phyloP scores from a whole-genome alignment of 2,797 vertebrate genomes.

The Cyprinodon diabolis region DNA sequence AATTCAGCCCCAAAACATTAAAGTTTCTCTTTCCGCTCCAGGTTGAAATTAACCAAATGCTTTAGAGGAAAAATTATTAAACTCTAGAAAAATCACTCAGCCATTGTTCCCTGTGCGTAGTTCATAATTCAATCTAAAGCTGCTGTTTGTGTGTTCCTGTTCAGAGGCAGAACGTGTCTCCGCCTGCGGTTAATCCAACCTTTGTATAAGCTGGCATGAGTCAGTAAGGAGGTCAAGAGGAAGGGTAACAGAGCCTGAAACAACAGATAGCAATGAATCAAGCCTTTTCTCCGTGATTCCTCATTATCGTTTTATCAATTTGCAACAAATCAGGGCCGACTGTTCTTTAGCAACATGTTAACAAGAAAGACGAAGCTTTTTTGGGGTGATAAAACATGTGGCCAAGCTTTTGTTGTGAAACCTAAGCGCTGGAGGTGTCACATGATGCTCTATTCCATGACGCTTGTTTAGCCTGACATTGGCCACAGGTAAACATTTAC shows the following conservation, averaged over 20 bases:
- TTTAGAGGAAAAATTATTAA: too few relatives aligned
- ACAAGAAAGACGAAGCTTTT: neutral
- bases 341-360: neutral
- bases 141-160: slow-evolving; percentile 3
- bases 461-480: neutral
- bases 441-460: neutral
- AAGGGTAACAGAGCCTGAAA: neutral
- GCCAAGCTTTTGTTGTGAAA: neutral
- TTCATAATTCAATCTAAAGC: slow-evolving; percentile 9
- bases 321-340: neutral
- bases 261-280: too few relatives aligned
- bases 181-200: slow-evolving; percentile 6
- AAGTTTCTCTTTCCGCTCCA: too few relatives aligned
- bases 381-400: neutral
- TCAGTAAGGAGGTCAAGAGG: slow-evolving; percentile 1
- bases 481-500: neutral
- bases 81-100: too few relatives aligned
- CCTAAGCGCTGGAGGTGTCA: neutral
- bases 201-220: slow-evolving; percentile 20
- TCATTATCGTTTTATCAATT: too few relatives aligned
- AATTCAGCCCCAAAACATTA: too few relatives aligned
- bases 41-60: too few relatives aligned
- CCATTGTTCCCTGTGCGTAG: neutral
- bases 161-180: slow-evolving; percentile 16
- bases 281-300: too few relatives aligned